Percentiles rank a stretch among this genome's conserved stretches.
These are phyloP conservation scores for Phengaris alcon DNA, from an alignment of 2,888 invertebrate genomes.

Conservation along the genomic window DNA sequence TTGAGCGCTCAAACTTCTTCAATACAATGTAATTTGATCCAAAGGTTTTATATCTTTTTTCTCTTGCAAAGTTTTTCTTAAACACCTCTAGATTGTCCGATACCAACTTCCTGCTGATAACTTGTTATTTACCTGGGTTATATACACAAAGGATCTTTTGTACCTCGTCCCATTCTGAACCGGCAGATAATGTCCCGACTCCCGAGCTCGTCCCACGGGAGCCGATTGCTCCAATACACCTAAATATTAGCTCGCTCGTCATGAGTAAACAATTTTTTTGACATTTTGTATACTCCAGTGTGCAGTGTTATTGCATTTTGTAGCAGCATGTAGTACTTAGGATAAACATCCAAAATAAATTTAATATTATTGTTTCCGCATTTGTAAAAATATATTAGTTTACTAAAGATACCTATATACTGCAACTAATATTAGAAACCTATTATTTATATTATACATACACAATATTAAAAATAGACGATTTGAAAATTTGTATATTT, in stretches of 20 bases:
- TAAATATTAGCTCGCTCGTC: neutral
- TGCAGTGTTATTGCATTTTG: neutral
- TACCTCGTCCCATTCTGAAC: constrained; percentile 2
- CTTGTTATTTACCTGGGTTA: neutral
- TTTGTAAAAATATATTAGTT: neutral
- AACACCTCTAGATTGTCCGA: constrained; percentile 12
- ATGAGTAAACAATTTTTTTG: neutral
- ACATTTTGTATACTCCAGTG: neutral
- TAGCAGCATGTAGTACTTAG: neutral
- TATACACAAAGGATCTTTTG: neutral
- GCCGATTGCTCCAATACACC: neutral
- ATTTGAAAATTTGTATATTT: too few species aligned
- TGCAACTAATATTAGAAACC: too few species aligned
- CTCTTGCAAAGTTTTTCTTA: constrained; percentile 5
- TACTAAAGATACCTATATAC: neutral
- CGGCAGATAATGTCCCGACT: constrained; percentile 10
- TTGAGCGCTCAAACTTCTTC: constrained; percentile 2
- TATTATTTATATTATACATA: too few species aligned
- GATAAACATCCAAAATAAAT: too few species aligned
- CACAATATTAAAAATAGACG: too few species aligned
- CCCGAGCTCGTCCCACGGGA: neutral
- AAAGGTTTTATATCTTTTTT: neutral
- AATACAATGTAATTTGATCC: neutral
- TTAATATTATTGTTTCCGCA: neutral
- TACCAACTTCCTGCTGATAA: constrained; percentile 7